These are phyloP conservation scores for Brachionus koreanus DNA, from an alignment of 1,140 invertebrate genomes.

Conservation along the genomic window DNA sequence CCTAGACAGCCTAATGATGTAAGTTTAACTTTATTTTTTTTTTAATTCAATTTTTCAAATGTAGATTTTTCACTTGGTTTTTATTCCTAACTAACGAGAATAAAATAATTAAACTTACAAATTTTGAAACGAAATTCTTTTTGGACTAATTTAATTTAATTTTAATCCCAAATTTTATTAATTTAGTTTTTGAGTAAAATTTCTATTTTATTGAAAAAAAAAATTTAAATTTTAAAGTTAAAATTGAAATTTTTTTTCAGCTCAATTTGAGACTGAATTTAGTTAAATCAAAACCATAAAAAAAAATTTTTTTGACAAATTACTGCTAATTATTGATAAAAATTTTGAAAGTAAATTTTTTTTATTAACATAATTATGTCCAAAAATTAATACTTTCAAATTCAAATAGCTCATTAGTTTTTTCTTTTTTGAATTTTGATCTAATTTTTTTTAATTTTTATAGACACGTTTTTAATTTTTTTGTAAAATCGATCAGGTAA, in stretches of 20 bases:
- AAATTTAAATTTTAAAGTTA: too few species aligned
- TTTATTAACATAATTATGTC: too few species aligned
- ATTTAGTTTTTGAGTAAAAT: too few species aligned
- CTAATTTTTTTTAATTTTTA: not conserved
- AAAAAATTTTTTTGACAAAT: too few species aligned
- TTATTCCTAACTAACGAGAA: not conserved
- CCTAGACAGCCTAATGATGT: not conserved
- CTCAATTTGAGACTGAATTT: too few species aligned
- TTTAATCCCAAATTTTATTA: too few species aligned
- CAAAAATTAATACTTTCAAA: not conserved
- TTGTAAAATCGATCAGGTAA: conserved; percentile 15
- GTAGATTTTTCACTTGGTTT: not conserved
- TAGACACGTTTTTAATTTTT: conserved; percentile 16
- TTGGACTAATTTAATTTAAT: not conserved
- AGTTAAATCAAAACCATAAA: too few species aligned
- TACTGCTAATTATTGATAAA: too few species aligned
- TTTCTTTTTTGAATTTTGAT: not conserved
- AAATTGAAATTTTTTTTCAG: too few species aligned
- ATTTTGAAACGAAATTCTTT: not conserved
- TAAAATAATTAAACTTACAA: not conserved
- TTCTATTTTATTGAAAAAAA: too few species aligned
- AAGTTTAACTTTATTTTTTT: not conserved
- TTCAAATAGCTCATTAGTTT: not conserved
- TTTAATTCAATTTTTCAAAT: not conserved
- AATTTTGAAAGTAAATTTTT: too few species aligned